These are phyloP conservation scores for Podargus strigoides DNA, from an alignment of 2,797 vertebrate genomes.

Conservation along the genomic window DNA sequence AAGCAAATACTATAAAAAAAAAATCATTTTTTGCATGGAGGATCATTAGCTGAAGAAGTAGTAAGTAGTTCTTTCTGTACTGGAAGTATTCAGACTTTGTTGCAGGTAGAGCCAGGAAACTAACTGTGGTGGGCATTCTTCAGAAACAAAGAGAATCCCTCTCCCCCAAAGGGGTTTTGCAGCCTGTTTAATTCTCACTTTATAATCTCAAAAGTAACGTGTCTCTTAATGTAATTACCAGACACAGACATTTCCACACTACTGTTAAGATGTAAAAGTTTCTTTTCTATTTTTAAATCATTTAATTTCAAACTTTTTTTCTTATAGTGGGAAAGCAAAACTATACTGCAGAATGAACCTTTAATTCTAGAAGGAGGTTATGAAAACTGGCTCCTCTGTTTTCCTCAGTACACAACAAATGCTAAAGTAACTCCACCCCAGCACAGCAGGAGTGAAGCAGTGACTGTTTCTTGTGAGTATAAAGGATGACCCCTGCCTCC, in stretches of 20 bases:
- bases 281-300: neutral
- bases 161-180: neutral
- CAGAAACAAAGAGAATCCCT: neutral
- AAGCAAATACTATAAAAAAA: neutral
- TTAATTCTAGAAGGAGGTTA: constrained; percentile 95
- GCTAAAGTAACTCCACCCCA: constrained; percentile 88
- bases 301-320: constrained; percentile 13
- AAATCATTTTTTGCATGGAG: neutral
- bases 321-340: constrained; percentile 92
- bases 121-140: neutral
- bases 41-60: neutral
- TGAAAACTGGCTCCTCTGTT: constrained; percentile 96
- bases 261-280: neutral
- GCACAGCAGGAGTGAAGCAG: constrained; percentile 72
- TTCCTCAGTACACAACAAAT: constrained; percentile 93
- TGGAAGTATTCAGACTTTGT: neutral
- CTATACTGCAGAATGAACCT: constrained; percentile 87
- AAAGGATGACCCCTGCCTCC: neutral
- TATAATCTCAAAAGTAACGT: neutral
- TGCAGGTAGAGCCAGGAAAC: neutral
- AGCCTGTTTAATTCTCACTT: neutral
- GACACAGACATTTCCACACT: neutral
- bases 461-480: constrained; percentile 88
- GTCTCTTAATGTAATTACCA: neutral
- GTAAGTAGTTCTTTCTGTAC: neutral